phyloP scores from a whole-genome alignment of 2,797 vertebrate species.

The Parambassis ranga region DNA sequence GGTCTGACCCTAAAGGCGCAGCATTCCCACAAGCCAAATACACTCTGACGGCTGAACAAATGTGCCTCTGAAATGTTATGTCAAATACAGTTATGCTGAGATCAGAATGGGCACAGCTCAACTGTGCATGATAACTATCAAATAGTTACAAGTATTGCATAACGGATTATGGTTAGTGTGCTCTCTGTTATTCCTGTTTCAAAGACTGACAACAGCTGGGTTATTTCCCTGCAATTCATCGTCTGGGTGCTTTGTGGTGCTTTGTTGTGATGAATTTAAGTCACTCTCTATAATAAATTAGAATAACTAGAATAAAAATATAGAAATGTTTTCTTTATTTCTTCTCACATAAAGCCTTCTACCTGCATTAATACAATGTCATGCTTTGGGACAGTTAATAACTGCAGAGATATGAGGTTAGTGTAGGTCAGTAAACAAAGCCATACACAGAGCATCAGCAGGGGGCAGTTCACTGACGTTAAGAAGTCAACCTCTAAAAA shows the following conservation, averaged over 20 bases:
- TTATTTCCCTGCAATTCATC: background rate
- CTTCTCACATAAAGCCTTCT: too few species aligned
- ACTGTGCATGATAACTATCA: slow-evolving; percentile 19
- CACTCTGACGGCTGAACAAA: slow-evolving; percentile 61
- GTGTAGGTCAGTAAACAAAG: background rate
- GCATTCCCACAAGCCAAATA: slow-evolving; percentile 47
- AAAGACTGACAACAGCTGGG: background rate
- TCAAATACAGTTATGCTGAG: slow-evolving; percentile 44
- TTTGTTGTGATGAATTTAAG: too few species aligned
- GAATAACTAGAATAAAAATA: too few species aligned
- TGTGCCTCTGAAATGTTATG: slow-evolving; percentile 44
- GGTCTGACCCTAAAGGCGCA: slow-evolving; percentile 49
- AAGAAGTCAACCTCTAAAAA: background rate
- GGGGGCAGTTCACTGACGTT: slow-evolving; percentile 2
- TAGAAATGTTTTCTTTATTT: too few species aligned
- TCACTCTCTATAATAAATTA: too few species aligned
- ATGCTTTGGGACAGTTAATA: too few species aligned
- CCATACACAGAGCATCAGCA: background rate
- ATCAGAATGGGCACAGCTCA: slow-evolving; percentile 16
- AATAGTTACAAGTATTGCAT: slow-evolving; percentile 28
- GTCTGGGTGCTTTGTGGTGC: background rate
- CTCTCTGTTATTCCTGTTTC: background rate
- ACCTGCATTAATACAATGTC: too few species aligned
- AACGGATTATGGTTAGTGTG: background rate
- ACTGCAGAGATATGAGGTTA: background rate